Percentiles rank a stretch among this genome's conserved stretches.
Evolutionary conservation across 2,888 invertebrate genomes (phyloP).

Genomic region (Pocota personata): DNA sequence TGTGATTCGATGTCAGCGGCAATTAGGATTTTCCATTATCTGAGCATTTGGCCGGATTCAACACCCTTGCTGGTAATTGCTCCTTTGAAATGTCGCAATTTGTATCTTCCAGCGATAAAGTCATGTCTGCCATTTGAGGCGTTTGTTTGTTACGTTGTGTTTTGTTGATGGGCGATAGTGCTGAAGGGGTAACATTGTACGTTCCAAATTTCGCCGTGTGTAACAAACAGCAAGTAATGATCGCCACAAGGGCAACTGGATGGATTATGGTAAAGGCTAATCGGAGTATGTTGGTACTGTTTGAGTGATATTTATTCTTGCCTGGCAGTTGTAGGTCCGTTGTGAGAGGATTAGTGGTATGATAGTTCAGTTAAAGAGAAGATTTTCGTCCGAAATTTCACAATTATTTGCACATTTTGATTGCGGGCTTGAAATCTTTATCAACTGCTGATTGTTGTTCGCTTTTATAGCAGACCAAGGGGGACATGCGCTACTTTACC

Average conservation of each 20-base stretch:
- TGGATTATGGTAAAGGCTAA: background rate
- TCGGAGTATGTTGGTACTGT: background rate
- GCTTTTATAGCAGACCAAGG: too few relatives aligned
- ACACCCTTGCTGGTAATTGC: conserved; percentile 47
- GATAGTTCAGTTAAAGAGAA: too few relatives aligned
- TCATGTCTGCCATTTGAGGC: background rate
- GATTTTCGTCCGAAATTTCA: too few relatives aligned
- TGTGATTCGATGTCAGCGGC: conserved; percentile 60
- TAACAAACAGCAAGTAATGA: background rate
- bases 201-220: background rate
- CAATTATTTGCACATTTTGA: too few relatives aligned
- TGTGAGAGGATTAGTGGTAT: too few relatives aligned
- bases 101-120: background rate
- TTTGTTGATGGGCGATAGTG: background rate
- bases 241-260: background rate
- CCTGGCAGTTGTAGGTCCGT: too few relatives aligned
- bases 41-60: conserved; percentile 58
- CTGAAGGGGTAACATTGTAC: background rate
- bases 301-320: background rate
- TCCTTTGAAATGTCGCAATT: conserved; percentile 38
- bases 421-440: too few relatives aligned
- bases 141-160: background rate
- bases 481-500: too few relatives aligned
- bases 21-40: conserved; percentile 61
- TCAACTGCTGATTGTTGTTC: too few relatives aligned